These are phyloP conservation scores for Catharus minimus DNA, from an alignment of 2,113 vertebrate species.

Conservation along the genomic window DNA sequence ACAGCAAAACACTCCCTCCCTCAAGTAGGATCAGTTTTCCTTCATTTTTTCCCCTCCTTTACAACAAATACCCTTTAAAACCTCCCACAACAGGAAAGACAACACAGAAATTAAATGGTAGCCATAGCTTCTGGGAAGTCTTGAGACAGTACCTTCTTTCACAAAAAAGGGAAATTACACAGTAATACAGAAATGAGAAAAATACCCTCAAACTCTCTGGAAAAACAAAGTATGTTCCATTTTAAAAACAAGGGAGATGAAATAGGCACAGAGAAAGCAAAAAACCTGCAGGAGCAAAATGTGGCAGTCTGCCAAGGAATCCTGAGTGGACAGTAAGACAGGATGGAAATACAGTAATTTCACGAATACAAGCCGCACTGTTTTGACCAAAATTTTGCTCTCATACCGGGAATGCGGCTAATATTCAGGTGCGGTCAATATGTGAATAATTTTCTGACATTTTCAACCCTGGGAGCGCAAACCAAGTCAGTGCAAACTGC, in stretches of 20 bases:
- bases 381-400: too few relatives aligned
- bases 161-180: not conserved
- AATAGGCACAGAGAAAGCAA: not conserved
- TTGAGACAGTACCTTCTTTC: not conserved
- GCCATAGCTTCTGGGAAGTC: not conserved
- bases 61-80: not conserved
- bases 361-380: too few relatives aligned
- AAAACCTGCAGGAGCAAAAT: not conserved
- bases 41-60: not conserved
- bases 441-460: too few relatives aligned
- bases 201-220: not conserved
- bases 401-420: too few relatives aligned
- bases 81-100: not conserved
- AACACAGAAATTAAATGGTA: not conserved
- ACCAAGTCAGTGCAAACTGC: too few relatives aligned
- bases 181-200: not conserved
- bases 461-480: too few relatives aligned
- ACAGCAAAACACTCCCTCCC: not conserved
- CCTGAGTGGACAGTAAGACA: not conserved
- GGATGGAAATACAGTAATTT: not conserved
- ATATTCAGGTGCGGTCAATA: too few relatives aligned
- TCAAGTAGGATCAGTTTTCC: not conserved
- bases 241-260: not conserved
- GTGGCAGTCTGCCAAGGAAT: not conserved
- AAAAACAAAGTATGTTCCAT: not conserved